Evolutionary conservation across 2,888 invertebrate genomes (phyloP), one percentile per base, ranked within the genome.

Genomic region (Maniola hyperantus): DNA sequence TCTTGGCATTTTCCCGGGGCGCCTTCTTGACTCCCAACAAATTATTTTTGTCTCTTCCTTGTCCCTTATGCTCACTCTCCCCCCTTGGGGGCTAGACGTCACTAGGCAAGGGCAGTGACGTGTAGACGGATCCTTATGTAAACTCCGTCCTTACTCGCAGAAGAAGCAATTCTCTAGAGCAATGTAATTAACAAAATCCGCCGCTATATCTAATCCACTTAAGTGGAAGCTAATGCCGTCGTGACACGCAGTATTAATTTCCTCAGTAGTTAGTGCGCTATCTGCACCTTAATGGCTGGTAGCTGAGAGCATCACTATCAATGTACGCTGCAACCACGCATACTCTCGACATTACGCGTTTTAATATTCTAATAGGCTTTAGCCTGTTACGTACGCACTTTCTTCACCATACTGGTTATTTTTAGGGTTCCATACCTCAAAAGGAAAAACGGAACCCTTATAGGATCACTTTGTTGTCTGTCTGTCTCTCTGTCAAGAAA

Each of bases 211-310:
- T 89, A 80, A 88, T 89, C 88, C 73, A 72, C 75, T 81, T 83
- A 89, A 89, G 83, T 89, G 88, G 87, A 82, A 78, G 83, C 82
- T 85, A 87, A 87, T 87, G 86, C 83, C 74, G 77, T 73, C 82
- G 83, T 83, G 88, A 84, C 86, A 84, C 80, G 78, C 79, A 71
- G 79, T 82, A 82, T 84, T 84, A 83, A 82, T 82, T 80, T 79
- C 82, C 79, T 79, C 77, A 71, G 81, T 76, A 72, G 74, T 73
- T 74, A 68, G 72, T 73, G 69, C 74, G 74, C 79, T 88, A 89
- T 89, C 89, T 76, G 72, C 68, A 66, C 77, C 76, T 83, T 89
- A 89, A 89, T 89, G 89, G 88, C 77, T 77, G 81, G 79, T 76
- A 79, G 79, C 83, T 82, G 81, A 83, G 82, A 83, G 83, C 82